Evolutionary conservation across 2,888 invertebrate species (phyloP), one percentile per base, ranked within the genome.

Genomic region (Polia nebulosa): DNA sequence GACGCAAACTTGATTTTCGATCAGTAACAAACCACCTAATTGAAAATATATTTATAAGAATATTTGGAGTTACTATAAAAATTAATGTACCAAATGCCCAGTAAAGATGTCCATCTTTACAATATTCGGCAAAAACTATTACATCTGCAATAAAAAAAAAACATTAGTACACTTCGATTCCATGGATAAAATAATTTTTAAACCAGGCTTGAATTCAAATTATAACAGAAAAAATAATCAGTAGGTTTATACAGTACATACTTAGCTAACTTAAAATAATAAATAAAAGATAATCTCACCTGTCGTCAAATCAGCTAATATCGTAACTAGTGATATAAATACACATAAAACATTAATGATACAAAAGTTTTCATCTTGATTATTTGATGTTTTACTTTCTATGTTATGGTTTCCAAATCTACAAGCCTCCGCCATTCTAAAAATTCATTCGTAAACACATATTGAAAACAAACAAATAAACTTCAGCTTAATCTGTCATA

Each of bases 1-100:
- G 94, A 70, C 93, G 92, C 52, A 92, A 81, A 83, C 89, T 93
- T 52, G 93, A 88, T 84, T 92, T 92, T 80, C 93, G 90, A 84
- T 96, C 96, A 81, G 93, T 96, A 58, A 94, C 88, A 85, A 96
- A 94, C 97, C 96, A 97, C 87, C 96, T 92, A 84, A 96, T 89
- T 65, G 96, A 97, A 90, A 97, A 96, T 82, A 96, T 90, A 85
- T 97, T 96, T 45, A 96, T 95, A 73, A 97, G 89, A 76, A 96
- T 89, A 84, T 96, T 96, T 53, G 97, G 96, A 67, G 96, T 89
- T 49, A 96, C 76, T 78, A 96, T 96, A 81, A 96, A 95, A 75
- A 94, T 88, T 57, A 96, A 87, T 61, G 96, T 96, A 34, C 95
- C 93, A 52, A 96, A 88, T 60, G 96, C 96, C 96, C 96, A 97